These are phyloP conservation scores for Andricus grossulariae DNA, from an alignment of 1,140 invertebrate genomes.

Conservation along the genomic window DNA sequence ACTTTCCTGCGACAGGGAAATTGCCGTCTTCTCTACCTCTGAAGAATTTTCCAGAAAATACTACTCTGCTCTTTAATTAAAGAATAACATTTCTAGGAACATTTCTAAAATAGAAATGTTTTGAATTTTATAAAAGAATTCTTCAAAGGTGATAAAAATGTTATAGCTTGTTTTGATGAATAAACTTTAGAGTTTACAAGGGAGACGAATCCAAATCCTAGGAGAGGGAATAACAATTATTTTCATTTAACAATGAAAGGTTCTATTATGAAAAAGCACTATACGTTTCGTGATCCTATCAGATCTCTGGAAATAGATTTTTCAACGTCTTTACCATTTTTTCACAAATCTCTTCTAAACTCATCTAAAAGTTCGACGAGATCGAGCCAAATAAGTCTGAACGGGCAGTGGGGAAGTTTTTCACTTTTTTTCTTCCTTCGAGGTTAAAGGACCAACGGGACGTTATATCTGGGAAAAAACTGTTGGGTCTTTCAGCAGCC, in stretches of 20 bases:
- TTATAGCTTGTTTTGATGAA: too few relatives aligned
- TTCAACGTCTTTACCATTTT: neutral
- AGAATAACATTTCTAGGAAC: too few relatives aligned
- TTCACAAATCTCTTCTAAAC: constrained; percentile 11
- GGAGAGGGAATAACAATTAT: neutral
- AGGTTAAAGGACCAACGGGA: neutral
- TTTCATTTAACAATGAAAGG: neutral
- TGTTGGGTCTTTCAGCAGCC: neutral
- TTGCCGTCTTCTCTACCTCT: too few relatives aligned
- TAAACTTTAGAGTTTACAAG: too few relatives aligned
- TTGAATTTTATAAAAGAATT: too few relatives aligned
- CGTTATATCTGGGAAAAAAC: constrained; percentile 8
- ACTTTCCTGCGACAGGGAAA: too few relatives aligned
- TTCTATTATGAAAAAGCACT: neutral
- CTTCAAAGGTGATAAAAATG: too few relatives aligned
- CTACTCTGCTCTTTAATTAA: too few relatives aligned
- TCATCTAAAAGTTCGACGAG: constrained; percentile 13
- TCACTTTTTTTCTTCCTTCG: neutral
- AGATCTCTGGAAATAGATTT: neutral
- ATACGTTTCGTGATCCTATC: neutral
- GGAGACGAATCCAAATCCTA: too few relatives aligned
- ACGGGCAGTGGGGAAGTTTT: constrained; percentile 12
- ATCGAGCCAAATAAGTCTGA: constrained; percentile 19
- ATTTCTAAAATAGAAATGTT: too few relatives aligned
- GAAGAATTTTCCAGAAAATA: too few relatives aligned